Evolutionary conservation across 1,140 invertebrate genomes (phyloP), one percentile per base, ranked within the genome.

Genomic region (Cardiocondyla obscurior): DNA sequence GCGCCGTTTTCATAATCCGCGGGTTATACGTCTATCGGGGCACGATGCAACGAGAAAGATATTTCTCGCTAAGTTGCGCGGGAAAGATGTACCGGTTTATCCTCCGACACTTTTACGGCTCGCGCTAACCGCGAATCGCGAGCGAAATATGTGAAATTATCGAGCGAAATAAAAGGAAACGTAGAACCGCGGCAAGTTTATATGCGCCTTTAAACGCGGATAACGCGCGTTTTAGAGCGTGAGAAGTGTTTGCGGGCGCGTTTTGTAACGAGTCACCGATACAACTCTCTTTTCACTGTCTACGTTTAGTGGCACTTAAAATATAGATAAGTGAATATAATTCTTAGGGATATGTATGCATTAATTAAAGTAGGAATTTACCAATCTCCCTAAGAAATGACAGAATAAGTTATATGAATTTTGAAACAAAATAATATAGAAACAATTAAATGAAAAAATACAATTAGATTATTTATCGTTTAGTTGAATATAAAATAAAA

Each of bases 21-120:
- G 46, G 51, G 62, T 67, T 69, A 82, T 57, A 81, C 81, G 72
- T 60, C 84, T 81, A 58, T 86, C 67, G 49, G 36, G 14, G 60
- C 60, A 25, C 58, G 84, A 73, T 39, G 76, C 77, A 57, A 77
- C 69, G 55, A 49, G 49, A 42, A 10, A 14, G 39, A 46, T 53
- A 39, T 81, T 70, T 86, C 67, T 55, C 65, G 19, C 46, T 49
- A 28, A 64, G 70, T 46, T 77, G 67, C 81, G 70, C 84, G 73
- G 58, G 65, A 79, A 74, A 73, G 85, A 79, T 85, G 65, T 76
- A 73, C 84, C 85, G 81, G 85, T 87, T 83, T 76, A 86, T 86
- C 85, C 46, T 25, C 46, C 33, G 64, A 16, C 42, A 83, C 85
- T 83, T 87, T 86, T 85, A 82, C 81, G 58, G 57, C 60, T 33